Percentiles rank a stretch among this genome's conserved stretches.
These are phyloP conservation scores for Esox niger DNA, from an alignment of 2,113 vertebrate genomes.

Conservation along the genomic window DNA sequence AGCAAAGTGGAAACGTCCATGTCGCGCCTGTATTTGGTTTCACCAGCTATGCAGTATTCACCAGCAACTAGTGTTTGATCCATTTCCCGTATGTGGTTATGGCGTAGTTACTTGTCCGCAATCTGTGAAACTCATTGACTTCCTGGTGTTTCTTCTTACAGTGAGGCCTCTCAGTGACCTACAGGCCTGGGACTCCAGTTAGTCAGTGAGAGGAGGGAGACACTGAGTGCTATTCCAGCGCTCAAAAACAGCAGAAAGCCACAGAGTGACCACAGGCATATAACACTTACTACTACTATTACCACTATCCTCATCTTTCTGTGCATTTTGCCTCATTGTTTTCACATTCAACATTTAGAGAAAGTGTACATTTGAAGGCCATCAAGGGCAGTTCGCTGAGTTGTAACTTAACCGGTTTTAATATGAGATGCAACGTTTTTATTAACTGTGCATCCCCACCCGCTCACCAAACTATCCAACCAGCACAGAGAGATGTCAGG, in stretches of 20 bases:
- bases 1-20: neutral
- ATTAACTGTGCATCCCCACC: constrained; percentile 35
- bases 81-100: constrained; percentile 14
- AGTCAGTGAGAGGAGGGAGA: neutral
- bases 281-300: neutral
- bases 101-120: neutral
- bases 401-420: constrained; percentile 20
- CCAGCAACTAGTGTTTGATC: neutral
- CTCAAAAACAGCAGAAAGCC: constrained; percentile 14
- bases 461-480: constrained; percentile 39
- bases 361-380: neutral
- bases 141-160: constrained; percentile 36
- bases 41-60: too few species aligned
- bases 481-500: constrained; percentile 50
- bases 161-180: constrained; percentile 8
- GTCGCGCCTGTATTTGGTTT: too few species aligned
- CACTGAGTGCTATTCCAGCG: constrained; percentile 2
- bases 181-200: neutral
- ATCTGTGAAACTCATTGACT: constrained; percentile 26
- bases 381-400: neutral
- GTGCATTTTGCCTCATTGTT: neutral
- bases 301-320: neutral
- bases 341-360: constrained; percentile 10
- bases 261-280: constrained; percentile 39
- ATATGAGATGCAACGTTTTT: constrained; percentile 48